A percentile compares a stretch with the other conserved stretches of the same genome.
Conservation (phyloP, 64 coral and sea anemone species). For the Stichodactyla helianthus region DNA sequence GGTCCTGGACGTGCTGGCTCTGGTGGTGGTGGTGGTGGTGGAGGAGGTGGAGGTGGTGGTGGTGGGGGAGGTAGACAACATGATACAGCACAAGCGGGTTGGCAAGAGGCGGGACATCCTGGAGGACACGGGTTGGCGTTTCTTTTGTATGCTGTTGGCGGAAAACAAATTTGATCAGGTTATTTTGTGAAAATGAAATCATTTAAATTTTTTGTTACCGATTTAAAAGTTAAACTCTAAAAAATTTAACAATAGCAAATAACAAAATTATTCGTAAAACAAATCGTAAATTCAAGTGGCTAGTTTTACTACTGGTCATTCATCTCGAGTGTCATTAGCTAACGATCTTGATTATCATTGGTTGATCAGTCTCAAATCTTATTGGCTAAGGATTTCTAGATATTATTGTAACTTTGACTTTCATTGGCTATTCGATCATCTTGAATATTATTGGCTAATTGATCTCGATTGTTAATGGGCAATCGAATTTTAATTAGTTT, state of each 20-base stretch:
- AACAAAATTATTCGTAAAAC: not conserved
- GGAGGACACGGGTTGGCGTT: conserved; percentile 97
- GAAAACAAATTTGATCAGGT: not conserved
- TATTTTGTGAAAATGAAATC: not conserved
- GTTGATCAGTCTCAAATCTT: not conserved
- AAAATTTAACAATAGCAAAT: not conserved
- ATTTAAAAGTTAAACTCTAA: not conserved
- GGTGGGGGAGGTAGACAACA: conserved; percentile 96
- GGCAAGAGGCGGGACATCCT: conserved; percentile 81
- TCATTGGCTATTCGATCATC: not conserved
- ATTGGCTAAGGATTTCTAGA: not conserved
- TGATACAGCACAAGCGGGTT: conserved; percentile 79
- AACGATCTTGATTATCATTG: not conserved
- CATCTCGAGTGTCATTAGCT: not conserved
- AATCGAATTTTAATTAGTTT: no score
- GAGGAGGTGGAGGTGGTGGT: conserved; percentile 87
- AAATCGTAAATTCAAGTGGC: not conserved
- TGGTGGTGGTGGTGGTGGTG: conserved; percentile 98
- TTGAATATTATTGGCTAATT: not conserved
- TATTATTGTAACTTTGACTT: not conserved
- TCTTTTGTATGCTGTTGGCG: conserved; percentile 80
- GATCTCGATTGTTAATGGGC: not conserved
- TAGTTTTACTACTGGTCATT: not conserved
- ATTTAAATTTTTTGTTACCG: not conserved
- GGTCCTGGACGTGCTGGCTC: conserved; percentile 95